A percentile compares a stretch with the other conserved stretches of the same genome.
phyloP scores from a whole-genome alignment of 2,797 vertebrate genomes.

The Gymnoscopelus microlampas region DNA sequence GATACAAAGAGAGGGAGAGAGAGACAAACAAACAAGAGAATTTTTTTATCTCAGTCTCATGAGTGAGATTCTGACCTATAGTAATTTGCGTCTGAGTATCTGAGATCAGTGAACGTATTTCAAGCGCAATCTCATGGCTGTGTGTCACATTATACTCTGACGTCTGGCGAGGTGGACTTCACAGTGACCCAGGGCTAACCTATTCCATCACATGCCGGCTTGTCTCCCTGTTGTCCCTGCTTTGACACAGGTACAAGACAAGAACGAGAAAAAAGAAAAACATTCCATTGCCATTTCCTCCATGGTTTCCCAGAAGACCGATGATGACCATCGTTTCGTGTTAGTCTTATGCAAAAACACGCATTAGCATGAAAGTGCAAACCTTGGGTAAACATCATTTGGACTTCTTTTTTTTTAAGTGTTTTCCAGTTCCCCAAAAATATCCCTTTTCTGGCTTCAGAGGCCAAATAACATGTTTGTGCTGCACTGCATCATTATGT shows the following conservation, averaged over 20 bases:
- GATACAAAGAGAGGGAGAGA: not conserved
- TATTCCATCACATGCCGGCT: conserved; percentile 31
- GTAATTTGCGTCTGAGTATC: too few species aligned
- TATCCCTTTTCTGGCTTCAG: conserved; percentile 65
- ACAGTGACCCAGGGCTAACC: not conserved
- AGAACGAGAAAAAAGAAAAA: conserved; percentile 1
- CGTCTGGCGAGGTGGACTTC: not conserved
- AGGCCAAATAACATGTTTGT: conserved; percentile 80
- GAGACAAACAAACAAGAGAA: not conserved
- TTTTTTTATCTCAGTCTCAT: not conserved
- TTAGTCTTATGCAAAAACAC: conserved; percentile 46
- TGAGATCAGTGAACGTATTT: too few species aligned
- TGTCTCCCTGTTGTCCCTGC: conserved; percentile 1
- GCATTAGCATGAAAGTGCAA: conserved; percentile 37
- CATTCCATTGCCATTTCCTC: not conserved
- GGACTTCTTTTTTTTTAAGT: conserved; percentile 63
- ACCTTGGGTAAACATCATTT: conserved; percentile 73
- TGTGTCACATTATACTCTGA: conserved; percentile 31
- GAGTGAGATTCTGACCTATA: too few species aligned
- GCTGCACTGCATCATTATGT: conserved; percentile 71
- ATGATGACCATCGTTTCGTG: conserved; percentile 41
- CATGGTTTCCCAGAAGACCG: conserved; percentile 40
- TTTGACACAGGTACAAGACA: conserved; percentile 30
- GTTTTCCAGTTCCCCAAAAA: conserved; percentile 73
- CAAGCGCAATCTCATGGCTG: too few species aligned